phyloP scores from a whole-genome alignment of 2,888 invertebrate genomes.

The Phyllotreta cruciferae region DNA sequence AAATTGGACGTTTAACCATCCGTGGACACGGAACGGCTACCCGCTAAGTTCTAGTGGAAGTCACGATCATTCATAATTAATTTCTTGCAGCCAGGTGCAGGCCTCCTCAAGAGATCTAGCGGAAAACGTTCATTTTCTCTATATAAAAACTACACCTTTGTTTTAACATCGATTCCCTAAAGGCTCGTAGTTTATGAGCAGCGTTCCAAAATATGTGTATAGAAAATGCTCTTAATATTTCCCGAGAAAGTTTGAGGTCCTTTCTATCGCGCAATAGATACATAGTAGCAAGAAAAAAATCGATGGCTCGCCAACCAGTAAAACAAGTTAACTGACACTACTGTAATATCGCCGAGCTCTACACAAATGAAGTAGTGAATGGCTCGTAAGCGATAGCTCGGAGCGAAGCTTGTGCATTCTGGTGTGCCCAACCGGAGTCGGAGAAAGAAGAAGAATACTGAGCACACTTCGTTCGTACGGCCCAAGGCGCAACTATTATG shows the following conservation, averaged over 20 bases:
- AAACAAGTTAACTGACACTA: slow-evolving; percentile 12
- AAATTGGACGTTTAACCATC: slow-evolving; percentile 19
- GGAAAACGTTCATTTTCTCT: slow-evolving; percentile 7
- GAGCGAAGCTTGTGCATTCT: slow-evolving; percentile 36
- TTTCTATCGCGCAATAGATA: slow-evolving; percentile 4
- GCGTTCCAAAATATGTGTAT: no score
- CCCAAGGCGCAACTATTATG: slow-evolving; percentile 48
- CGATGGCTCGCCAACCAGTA: background rate
- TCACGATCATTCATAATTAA: slow-evolving; percentile 51
- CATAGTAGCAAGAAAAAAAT: background rate
- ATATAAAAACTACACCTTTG: no score
- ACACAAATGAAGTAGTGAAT: slow-evolving; percentile 16
- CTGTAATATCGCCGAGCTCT: background rate
- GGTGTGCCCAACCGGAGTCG: slow-evolving; percentile 52
- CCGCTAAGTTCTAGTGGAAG: slow-evolving; percentile 42
- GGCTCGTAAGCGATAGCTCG: slow-evolving; percentile 24
- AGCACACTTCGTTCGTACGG: slow-evolving; percentile 49
- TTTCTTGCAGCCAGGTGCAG: slow-evolving; percentile 52
- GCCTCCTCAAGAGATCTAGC: slow-evolving; percentile 40
- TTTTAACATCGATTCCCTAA: no score
- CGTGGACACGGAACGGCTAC: slow-evolving; percentile 30
- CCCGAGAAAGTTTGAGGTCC: slow-evolving; percentile 1
- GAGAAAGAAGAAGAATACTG: slow-evolving; percentile 38
- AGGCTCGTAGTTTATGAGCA: no score
- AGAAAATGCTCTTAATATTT: background rate